Percentiles rank a stretch among this genome's conserved stretches.
Evolutionary conservation across 2,797 vertebrate genomes (phyloP).

Genomic region (Ceryle rudis): DNA sequence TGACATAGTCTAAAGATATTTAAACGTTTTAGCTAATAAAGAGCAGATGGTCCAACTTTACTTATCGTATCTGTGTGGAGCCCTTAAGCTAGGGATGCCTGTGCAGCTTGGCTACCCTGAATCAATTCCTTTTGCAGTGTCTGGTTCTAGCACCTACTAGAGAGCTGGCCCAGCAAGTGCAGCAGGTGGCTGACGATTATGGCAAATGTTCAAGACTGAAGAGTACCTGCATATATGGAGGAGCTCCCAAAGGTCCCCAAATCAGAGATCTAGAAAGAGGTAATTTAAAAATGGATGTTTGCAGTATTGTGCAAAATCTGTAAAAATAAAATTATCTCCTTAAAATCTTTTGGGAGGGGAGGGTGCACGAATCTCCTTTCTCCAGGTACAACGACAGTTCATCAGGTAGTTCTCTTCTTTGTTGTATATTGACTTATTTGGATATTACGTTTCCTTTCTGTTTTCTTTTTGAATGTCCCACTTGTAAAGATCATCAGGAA

Average conservation of each 20-base stretch:
- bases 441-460: background rate
- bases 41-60: background rate
- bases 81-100: background rate
- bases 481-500: background rate
- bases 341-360: background rate
- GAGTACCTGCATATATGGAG: conserved; percentile 96
- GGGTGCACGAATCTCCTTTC: fast-evolving
- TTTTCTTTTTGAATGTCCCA: background rate
- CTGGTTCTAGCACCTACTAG: conserved; percentile 95
- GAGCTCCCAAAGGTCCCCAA: conserved; percentile 93
- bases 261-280: conserved; percentile 97
- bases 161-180: conserved; percentile 97
- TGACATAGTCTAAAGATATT: background rate
- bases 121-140: conserved; percentile 79
- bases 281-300: conserved; percentile 51
- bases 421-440: background rate
- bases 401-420: background rate
- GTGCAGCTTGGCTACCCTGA: background rate
- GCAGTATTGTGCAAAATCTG: background rate
- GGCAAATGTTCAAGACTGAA: conserved; percentile 95
- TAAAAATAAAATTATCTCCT: background rate
- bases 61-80: background rate
- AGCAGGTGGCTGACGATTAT: conserved; percentile 94
- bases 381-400: background rate
- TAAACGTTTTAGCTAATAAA: conserved; percentile 6